Percentiles rank a stretch among this genome's conserved stretches.
Evolutionary conservation across 64 coral and sea anemone genomes (phyloP).

Genomic region (Actinia tenebrosa): DNA sequence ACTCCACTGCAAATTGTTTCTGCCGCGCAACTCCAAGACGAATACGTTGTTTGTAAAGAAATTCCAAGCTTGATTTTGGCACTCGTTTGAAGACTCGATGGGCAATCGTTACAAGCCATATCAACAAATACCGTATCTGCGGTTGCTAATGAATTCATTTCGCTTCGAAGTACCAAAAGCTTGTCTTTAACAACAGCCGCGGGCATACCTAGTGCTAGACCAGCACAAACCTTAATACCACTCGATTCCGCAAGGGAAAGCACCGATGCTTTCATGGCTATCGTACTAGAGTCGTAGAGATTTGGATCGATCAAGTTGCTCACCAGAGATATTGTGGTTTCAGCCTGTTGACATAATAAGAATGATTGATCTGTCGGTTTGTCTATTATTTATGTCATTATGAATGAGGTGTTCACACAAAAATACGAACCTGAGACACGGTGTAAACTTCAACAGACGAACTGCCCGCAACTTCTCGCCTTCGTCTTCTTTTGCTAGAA

Average conservation of each 20-base stretch:
- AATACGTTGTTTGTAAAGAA: slow-evolving; percentile 47
- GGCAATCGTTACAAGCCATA: slow-evolving; percentile 55
- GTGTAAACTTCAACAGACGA: neutral
- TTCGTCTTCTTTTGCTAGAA: neutral
- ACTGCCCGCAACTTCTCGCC: neutral
- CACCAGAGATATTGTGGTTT: slow-evolving; percentile 30
- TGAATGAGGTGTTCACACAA: neutral
- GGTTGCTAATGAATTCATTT: slow-evolving; percentile 55
- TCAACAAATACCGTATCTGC: slow-evolving; percentile 40
- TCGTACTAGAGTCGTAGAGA: slow-evolving; percentile 53
- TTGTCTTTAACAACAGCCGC: slow-evolving; percentile 49
- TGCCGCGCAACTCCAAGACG: slow-evolving; percentile 49
- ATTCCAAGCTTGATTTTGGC: slow-evolving; percentile 48
- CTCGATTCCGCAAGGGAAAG: slow-evolving; percentile 39
- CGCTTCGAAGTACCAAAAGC: slow-evolving; percentile 46
- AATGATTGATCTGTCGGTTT: neutral
- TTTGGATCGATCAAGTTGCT: slow-evolving; percentile 44
- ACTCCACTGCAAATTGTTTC: slow-evolving; percentile 57
- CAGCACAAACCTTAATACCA: slow-evolving; percentile 46
- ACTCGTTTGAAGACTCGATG: slow-evolving; percentile 1
- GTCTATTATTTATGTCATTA: too few relatives aligned
- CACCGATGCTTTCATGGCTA: slow-evolving; percentile 44
- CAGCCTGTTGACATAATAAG: slow-evolving; percentile 38
- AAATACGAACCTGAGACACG: neutral
- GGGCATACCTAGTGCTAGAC: slow-evolving; percentile 34